Evolutionary conservation across 2,113 vertebrate genomes (phyloP).

Genomic region (Euleptes europaea): DNA sequence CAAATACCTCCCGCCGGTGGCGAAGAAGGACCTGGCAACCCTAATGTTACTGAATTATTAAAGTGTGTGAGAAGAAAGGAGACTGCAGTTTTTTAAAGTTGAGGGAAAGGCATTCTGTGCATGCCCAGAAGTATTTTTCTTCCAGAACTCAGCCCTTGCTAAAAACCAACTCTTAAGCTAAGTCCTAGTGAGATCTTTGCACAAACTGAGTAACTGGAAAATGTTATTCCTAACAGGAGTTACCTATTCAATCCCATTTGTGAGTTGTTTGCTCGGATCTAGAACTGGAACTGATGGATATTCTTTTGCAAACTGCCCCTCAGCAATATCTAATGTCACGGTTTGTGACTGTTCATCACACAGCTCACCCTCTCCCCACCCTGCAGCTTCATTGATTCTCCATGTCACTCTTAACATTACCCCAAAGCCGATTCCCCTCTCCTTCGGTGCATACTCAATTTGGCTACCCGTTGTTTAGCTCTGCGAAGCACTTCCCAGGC

Average conservation of each 20-base stretch:
- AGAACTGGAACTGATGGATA: background rate
- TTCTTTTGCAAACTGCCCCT: background rate
- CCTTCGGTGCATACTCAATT: conserved; percentile 10
- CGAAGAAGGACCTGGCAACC: too few species aligned
- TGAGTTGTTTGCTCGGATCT: background rate
- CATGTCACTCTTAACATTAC: background rate
- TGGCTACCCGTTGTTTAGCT: conserved; percentile 16
- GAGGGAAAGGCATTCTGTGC: too few species aligned
- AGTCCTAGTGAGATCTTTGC: too few species aligned
- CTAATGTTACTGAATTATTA: too few species aligned
- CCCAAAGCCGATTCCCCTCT: conserved; percentile 7
- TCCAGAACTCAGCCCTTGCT: too few species aligned
- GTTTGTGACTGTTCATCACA: background rate
- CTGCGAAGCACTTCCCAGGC: conserved; percentile 25
- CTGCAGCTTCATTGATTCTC: conserved; percentile 13
- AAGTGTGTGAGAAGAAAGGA: too few species aligned
- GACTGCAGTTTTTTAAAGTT: too few species aligned
- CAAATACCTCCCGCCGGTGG: too few species aligned
- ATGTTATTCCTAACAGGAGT: background rate
- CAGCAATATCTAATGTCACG: background rate
- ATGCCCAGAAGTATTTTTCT: too few species aligned
- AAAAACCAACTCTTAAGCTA: too few species aligned
- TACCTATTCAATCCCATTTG: background rate
- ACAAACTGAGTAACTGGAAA: background rate
- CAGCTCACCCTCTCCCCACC: background rate